A percentile compares a stretch with the other conserved stretches of the same genome.
These are phyloP conservation scores for Notoglanidium macrostoma DNA, from an alignment of 2,797 vertebrate species.

Conservation along the genomic window DNA sequence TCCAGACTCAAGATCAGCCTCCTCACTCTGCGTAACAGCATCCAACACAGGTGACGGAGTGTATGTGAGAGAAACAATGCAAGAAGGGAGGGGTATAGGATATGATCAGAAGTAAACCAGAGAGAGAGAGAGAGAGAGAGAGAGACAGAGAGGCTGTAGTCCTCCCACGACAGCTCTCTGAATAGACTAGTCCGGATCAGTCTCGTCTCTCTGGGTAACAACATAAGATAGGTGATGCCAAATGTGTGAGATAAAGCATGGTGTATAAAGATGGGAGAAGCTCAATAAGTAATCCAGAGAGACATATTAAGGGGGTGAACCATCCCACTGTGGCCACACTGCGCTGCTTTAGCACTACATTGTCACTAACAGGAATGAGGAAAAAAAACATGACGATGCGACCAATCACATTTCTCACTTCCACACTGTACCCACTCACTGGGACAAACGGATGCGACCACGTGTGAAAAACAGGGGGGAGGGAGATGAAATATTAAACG, in stretches of 20 bases:
- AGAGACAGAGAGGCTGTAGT: constrained; percentile 54
- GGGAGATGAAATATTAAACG: constrained; percentile 45
- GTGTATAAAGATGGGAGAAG: constrained; percentile 42
- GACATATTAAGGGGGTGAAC: constrained; percentile 30
- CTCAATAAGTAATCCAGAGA: constrained; percentile 40
- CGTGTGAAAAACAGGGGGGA: constrained; percentile 30
- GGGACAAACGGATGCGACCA: constrained; percentile 44
- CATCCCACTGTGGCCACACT: constrained; percentile 57
- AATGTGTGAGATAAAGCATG: constrained; percentile 39
- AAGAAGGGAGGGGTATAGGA: constrained; percentile 53
- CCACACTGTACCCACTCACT: constrained; percentile 28
- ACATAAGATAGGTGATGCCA: constrained; percentile 3
- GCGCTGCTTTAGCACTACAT: constrained; percentile 65
- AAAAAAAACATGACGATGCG: constrained; percentile 53
- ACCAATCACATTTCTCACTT: constrained; percentile 42
- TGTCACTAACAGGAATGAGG: constrained; percentile 54
- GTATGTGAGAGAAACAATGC: constrained; percentile 42
- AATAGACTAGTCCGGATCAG: constrained; percentile 25
- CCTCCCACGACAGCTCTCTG: constrained; percentile 50
- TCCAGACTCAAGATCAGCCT: constrained; percentile 52
- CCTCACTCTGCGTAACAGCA: constrained; percentile 63
- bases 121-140: constrained; percentile 33
- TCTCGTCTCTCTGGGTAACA: constrained; percentile 28
- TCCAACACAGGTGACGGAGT: constrained; percentile 59
- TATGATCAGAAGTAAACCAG: constrained; percentile 62